A percentile compares a stretch with the other conserved stretches of the same genome.
These are phyloP conservation scores for Lamellibrachia columna DNA, from an alignment of 2,888 invertebrate species.

Conservation along the genomic window DNA sequence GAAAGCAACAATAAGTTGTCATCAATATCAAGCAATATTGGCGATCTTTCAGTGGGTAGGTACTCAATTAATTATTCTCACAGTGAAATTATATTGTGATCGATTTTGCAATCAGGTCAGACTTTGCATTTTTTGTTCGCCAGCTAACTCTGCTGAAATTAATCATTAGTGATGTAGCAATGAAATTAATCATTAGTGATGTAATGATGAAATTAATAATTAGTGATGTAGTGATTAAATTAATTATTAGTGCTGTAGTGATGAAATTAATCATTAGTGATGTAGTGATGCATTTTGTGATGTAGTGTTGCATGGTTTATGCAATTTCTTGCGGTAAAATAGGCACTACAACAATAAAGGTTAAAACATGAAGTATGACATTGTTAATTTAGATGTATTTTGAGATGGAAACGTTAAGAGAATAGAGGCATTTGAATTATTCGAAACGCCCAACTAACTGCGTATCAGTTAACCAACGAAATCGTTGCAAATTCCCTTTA, in stretches of 20 bases:
- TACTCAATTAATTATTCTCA: neutral
- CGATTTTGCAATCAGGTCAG: neutral
- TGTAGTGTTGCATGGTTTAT: too few relatives aligned
- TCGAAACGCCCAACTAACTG: too few relatives aligned
- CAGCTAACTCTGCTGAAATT: neutral
- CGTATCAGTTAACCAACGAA: too few relatives aligned
- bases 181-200: neutral
- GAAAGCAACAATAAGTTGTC: neutral
- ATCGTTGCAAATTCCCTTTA: too few relatives aligned
- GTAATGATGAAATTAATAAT: neutral
- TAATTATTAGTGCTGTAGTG: neutral
- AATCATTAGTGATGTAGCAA: neutral
- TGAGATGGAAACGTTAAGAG: too few relatives aligned
- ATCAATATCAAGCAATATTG: neutral
- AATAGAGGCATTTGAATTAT: too few relatives aligned
- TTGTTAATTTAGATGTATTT: too few relatives aligned
- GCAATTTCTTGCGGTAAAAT: too few relatives aligned
- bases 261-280: too few relatives aligned
- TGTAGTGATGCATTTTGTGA: too few relatives aligned
- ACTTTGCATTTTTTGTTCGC: neutral
- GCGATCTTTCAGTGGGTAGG: neutral
- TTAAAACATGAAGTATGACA: too few relatives aligned
- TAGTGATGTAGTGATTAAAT: neutral
- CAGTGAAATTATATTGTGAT: neutral
- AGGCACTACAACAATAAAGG: too few relatives aligned